Evolutionary conservation across 2,888 invertebrate genomes (phyloP).

Genomic region (Pristionchus entomophagus): DNA sequence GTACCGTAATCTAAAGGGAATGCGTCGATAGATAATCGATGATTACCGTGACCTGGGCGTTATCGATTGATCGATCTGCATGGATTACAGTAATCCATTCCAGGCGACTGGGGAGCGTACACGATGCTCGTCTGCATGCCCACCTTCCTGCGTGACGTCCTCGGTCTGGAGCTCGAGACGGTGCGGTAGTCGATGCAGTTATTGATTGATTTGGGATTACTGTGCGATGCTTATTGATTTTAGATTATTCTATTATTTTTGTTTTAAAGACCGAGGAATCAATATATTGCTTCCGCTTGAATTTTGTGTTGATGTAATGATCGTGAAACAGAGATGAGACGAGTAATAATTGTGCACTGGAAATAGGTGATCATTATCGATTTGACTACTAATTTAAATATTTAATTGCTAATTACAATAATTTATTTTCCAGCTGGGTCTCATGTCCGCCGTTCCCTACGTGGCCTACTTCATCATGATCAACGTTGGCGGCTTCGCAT

Average conservation of each 20-base stretch:
- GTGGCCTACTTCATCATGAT: slow-evolving; percentile 74
- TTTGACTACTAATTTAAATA: not conserved
- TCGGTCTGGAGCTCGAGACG: slow-evolving; percentile 72
- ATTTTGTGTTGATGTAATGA: too few species aligned
- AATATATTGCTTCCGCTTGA: too few species aligned
- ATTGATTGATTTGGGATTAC: too few species aligned
- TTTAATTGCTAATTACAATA: too few species aligned
- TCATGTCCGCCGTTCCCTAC: slow-evolving; percentile 75
- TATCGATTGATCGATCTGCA: not conserved
- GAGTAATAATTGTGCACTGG: too few species aligned
- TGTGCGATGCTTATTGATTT: too few species aligned
- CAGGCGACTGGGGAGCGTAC: slow-evolving; percentile 79
- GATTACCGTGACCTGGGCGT: too few species aligned
- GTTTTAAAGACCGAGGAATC: too few species aligned
- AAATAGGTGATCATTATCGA: too few species aligned
- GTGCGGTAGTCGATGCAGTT: slow-evolving; percentile 51
- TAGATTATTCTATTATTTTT: too few species aligned
- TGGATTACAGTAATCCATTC: not conserved
- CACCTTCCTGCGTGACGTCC: slow-evolving; percentile 76
- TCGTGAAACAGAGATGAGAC: too few species aligned
- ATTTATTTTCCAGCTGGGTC: slow-evolving; percentile 72
- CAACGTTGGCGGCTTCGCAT: slow-evolving; percentile 72
- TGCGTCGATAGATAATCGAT: too few species aligned
- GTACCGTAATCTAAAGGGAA: slow-evolving; percentile 66
- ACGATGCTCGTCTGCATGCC: slow-evolving; percentile 78